Evolutionary conservation across 2,113 vertebrate species (phyloP), one percentile per base, ranked within the genome.

Genomic region (Coryphaenoides rupestris): DNA sequence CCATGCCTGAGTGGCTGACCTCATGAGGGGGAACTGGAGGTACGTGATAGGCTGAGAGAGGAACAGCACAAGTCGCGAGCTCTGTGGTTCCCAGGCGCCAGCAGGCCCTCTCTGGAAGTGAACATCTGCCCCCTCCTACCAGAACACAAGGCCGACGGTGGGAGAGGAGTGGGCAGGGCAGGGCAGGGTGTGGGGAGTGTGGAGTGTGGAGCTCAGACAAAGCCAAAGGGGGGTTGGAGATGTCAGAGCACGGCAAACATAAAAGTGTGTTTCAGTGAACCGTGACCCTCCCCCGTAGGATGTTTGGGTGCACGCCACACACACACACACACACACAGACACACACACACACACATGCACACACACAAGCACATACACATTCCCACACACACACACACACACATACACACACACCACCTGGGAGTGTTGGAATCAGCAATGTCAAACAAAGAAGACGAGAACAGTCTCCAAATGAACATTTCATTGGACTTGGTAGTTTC

Each of bases 1-100:
- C 64, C 72, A 66, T 13, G 69, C 74, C 68, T 61, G 69, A 67
- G 65, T 47, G 47, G 15, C 63, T 62, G 5, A 59, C 52, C 66
- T 62, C 59, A n/a, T 70, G 21, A 21, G 52, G 21, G 19, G 13
- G n/a, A n/a, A 14, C 21, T 21, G 21, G 13, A 21, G 21, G 21
- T 13, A 6, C 73, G 79, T 77, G 76, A 70, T 71, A 78, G 76
- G 78, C 73, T 58, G 24, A 15, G 58, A 65, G 65, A 71, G 80
- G n/a, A n/a, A n/a, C n/a, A n/a, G n/a, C n/a, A n/a, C n/a, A n/a
- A n/a, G n/a, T n/a, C n/a, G n/a, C n/a, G n/a, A n/a, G n/a, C n/a
- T n/a, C n/a, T n/a, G n/a, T n/a, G 21, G 72, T 88, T 88, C 87
- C 84, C 88, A 86, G 75, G 84, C 81, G 77, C 58, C 47, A 63